Percentiles rank a stretch among this genome's conserved stretches.
Conservation (phyloP, 2,113 vertebrate genomes). For the Antechinus flavipes region DNA sequence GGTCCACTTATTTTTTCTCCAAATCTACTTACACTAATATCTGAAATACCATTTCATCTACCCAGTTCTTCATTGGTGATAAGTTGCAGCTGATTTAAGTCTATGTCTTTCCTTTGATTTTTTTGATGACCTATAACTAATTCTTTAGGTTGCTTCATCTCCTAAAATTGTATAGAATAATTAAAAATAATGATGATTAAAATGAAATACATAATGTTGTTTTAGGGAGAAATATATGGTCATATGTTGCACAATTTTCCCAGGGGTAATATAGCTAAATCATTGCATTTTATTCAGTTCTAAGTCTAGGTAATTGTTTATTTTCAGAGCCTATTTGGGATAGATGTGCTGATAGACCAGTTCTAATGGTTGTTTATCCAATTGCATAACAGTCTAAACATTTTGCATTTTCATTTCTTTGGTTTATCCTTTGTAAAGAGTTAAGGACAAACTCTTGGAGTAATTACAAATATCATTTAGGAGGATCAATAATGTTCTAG, state of each 20-base stretch:
- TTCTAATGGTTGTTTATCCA: neutral
- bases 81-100: neutral
- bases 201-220: neutral
- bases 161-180: neutral
- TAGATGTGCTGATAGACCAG: neutral
- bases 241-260: neutral
- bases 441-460: neutral
- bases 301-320: neutral
- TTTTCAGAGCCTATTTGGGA: neutral
- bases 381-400: neutral
- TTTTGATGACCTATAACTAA: neutral
- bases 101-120: neutral
- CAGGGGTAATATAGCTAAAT: neutral
- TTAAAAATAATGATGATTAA: neutral
- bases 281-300: neutral
- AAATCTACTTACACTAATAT: neutral
- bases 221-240: neutral
- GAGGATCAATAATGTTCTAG: neutral
- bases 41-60: neutral
- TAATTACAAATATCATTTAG: neutral
- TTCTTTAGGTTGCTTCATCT: too few relatives aligned
- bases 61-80: neutral
- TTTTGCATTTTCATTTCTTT: neutral
- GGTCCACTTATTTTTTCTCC: neutral
- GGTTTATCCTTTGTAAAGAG: neutral